Evolutionary conservation across 2,113 vertebrate species (phyloP), one percentile per base, ranked within the genome.

Genomic region (Hiodon tergisus): DNA sequence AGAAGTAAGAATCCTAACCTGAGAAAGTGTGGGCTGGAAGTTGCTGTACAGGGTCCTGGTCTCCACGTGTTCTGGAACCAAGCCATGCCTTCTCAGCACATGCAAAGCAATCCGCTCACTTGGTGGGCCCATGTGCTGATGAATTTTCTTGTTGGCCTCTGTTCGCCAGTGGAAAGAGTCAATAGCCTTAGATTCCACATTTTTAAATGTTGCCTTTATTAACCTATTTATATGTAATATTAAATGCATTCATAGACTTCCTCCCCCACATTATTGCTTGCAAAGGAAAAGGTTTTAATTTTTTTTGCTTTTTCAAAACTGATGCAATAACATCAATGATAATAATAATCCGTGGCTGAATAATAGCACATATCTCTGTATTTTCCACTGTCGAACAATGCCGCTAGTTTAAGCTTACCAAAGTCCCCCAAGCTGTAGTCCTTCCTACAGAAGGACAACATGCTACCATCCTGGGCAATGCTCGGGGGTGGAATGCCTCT

Each of bases 41-140:
- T 88, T 93, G 89, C 97, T 99, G 75, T 92, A 93, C 16, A 99
- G 90, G 4, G 94, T 98, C 79, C 97, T 93, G 0, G 92, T 94
- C 82, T 99, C 97, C 71, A 96, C 94, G 0, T 99, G 95, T 79
- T 99, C 97, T 0, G 96, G 95, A 69, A 98, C 94, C 17, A 98
- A 84, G 8, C 91, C 92, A 59, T 98, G 96, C 6, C 88, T 93
- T 83, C 94, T 87, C 68, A 99, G 94, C 78, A 98, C 91, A 59
- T 98, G 89, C 78, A 99, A 93, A 58, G 92, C 93, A 3, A 98
- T 90, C 0, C 95, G 90, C 77, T 99, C 96, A 4, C 87, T 89
- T 3, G 90, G 53, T 0, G 93, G 89, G 53, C 97, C 96, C 59
- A 99, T 84, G 81, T 98, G 96, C 72, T 93, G 91, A 75, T 99